Base-by-base conservation (phyloP, 1,140 invertebrate genomes). In the Tetragnatha versicolor region DNA sequence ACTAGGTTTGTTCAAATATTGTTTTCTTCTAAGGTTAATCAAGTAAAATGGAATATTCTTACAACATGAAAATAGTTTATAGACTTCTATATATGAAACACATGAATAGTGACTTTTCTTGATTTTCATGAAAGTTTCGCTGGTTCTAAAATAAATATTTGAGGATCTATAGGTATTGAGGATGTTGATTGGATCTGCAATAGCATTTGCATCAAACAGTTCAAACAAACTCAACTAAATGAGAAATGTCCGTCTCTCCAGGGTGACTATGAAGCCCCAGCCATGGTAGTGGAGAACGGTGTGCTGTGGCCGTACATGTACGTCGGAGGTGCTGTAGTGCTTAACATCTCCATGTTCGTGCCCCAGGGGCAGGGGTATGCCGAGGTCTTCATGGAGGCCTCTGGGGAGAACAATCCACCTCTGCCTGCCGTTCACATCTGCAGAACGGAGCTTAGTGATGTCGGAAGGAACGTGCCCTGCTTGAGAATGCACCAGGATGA, bases 361-460 rank as follows among this genome's bases (percentile, higher is more conserved):
- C 70, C 78, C 0, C 39, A 33, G 17, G 79, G 72, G 25, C 63
- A 63, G 29, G 80, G 80, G 4, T 83, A 81, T 49, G 68, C 65
- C 31, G 80, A 82, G 12, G 70, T 83, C 9, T 73, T 73, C 17
- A 61, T 83, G 39, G 75, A 79, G 58, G 73, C 75, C n/a, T 53
- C 61, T 14, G 70, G 75, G 0, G 77, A 80, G 31, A 79, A 73
- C 27, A 80, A 79, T n/a, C 72, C 77, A 22, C 53, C 61, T 20
- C 53, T 83, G 27, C 82, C 82, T 1, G 72, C 73, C 3, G 58
- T 82, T 12, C 82, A 82, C 7, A 78, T 83, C 12, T 83, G 82
- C 33, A 49, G 72, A 25, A 35, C 81, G 2, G 65, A 79, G 27
- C 12, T 83, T 0, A 73, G 61, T 63, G 51, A 78, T 37, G 76